A percentile compares a stretch with the other conserved stretches of the same genome.
These are phyloP conservation scores for Hepsetus odoe DNA, from an alignment of 2,113 vertebrate genomes.

Conservation along the genomic window DNA sequence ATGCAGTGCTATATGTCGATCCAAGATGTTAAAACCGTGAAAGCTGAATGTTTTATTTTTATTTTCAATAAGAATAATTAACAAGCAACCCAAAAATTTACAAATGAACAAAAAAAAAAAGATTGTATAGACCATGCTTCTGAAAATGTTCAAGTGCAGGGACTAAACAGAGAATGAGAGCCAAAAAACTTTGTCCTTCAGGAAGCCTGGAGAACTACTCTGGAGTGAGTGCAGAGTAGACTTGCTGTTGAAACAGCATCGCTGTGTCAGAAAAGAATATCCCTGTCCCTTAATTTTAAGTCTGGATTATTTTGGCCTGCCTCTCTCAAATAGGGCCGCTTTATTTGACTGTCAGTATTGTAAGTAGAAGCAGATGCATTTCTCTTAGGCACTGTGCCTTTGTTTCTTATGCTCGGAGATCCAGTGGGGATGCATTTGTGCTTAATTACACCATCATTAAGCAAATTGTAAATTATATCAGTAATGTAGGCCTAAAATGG, in stretches of 20 bases:
- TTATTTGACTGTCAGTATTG: conserved; percentile 5
- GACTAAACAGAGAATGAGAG: too few relatives aligned
- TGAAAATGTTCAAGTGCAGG: too few relatives aligned
- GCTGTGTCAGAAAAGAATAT: conserved; percentile 9
- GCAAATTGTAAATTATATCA: neutral
- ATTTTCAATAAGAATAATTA: too few relatives aligned
- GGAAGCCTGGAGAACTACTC: too few relatives aligned
- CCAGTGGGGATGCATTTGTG: neutral
- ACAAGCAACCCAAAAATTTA: too few relatives aligned
- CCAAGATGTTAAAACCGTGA: too few relatives aligned
- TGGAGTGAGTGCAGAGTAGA: conserved; percentile 19
- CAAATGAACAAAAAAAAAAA: too few relatives aligned
- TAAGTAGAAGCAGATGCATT: conserved; percentile 21
- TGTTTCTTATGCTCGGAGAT: neutral
- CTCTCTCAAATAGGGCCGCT: neutral
- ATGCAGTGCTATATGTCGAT: too few relatives aligned
- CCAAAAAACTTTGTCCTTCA: too few relatives aligned
- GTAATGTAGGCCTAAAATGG: neutral
- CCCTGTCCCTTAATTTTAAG: neutral
- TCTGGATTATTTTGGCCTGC: neutral
- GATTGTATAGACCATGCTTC: too few relatives aligned
- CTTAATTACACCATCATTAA: neutral
- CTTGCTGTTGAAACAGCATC: neutral
- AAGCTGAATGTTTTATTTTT: too few relatives aligned
- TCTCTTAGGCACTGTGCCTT: neutral